Evolutionary conservation across 2,888 invertebrate species (phyloP).

Genomic region (Drosophila borborema): DNA sequence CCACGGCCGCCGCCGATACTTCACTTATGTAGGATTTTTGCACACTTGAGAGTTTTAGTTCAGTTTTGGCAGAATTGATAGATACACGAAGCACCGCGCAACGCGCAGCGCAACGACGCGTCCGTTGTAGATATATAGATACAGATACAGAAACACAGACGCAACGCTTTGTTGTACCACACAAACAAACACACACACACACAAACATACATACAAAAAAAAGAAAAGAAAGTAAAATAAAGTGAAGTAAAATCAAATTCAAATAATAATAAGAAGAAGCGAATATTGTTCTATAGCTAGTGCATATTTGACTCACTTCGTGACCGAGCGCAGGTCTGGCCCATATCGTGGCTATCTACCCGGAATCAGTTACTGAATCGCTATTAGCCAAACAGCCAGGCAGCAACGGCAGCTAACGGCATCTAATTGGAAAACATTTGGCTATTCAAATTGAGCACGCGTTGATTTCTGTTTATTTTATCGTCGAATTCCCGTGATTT

Average conservation of each 20-base stretch:
- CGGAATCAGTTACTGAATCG: conserved; percentile 21
- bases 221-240: neutral
- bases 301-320: conserved; percentile 29
- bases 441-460: conserved; percentile 23
- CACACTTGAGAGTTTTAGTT: conserved; percentile 81
- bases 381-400: conserved; percentile 28
- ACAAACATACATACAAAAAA: neutral
- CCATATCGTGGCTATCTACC: conserved; percentile 59
- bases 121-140: conserved; percentile 40
- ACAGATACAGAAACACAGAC: conserved; percentile 57
- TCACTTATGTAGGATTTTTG: conserved; percentile 76
- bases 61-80: conserved; percentile 78
- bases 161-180: conserved; percentile 33
- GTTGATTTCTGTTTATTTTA: conserved; percentile 44
- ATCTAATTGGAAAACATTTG: conserved; percentile 59
- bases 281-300: conserved; percentile 6
- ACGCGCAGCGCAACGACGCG: conserved; percentile 54
- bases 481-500: conserved; percentile 41
- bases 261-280: conserved; percentile 10
- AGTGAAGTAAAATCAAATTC: conserved; percentile 11
- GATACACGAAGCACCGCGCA: conserved; percentile 56
- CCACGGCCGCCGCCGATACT: conserved; percentile 48
- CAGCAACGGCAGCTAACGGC: conserved; percentile 25
- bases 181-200: conserved; percentile 5
- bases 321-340: conserved; percentile 23